phyloP scores from a whole-genome alignment of 2,888 invertebrate species.

The Drosophila kuntzei region DNA sequence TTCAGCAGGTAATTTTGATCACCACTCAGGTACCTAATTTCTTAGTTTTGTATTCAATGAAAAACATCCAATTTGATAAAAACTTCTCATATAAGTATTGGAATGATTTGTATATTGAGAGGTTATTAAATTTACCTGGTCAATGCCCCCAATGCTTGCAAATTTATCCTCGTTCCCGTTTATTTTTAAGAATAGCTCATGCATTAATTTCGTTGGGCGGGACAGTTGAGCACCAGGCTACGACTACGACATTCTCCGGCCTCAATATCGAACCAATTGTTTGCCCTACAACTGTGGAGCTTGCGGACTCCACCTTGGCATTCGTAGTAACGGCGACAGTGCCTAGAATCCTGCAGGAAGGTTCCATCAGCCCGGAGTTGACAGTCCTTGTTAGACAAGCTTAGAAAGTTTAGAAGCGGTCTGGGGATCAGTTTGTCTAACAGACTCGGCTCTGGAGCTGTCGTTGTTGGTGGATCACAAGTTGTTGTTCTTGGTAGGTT shows the following conservation, averaged over 20 bases:
- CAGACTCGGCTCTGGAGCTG: not conserved
- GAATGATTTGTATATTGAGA: not conserved
- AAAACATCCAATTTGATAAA: too few relatives aligned
- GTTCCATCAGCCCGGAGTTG: slow-evolving; percentile 43
- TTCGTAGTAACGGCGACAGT: slow-evolving; percentile 61
- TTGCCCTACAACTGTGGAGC: slow-evolving; percentile 41
- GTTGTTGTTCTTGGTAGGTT: not conserved
- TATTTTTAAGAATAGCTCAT: not conserved
- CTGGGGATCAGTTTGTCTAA: slow-evolving; percentile 1
- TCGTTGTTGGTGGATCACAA: not conserved
- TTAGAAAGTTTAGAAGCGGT: slow-evolving; percentile 7
- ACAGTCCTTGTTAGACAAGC: slow-evolving; percentile 45
- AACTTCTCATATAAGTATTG: too few relatives aligned
- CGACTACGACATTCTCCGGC: slow-evolving; percentile 48
- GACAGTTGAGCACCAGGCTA: slow-evolving; percentile 53
- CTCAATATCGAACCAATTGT: slow-evolving; percentile 62
- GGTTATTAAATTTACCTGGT: not conserved
- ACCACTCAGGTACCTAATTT: not conserved
- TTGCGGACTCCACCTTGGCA: slow-evolving; percentile 47
- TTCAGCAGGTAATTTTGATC: not conserved
- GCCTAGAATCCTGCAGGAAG: slow-evolving; percentile 51
- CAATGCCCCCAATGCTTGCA: not conserved
- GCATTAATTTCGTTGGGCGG: slow-evolving; percentile 55
- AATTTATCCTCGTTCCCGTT: slow-evolving; percentile 1
- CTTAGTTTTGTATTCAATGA: too few relatives aligned